These are phyloP conservation scores for Athalia circularis DNA, from an alignment of 2,888 invertebrate species.

Conservation along the genomic window DNA sequence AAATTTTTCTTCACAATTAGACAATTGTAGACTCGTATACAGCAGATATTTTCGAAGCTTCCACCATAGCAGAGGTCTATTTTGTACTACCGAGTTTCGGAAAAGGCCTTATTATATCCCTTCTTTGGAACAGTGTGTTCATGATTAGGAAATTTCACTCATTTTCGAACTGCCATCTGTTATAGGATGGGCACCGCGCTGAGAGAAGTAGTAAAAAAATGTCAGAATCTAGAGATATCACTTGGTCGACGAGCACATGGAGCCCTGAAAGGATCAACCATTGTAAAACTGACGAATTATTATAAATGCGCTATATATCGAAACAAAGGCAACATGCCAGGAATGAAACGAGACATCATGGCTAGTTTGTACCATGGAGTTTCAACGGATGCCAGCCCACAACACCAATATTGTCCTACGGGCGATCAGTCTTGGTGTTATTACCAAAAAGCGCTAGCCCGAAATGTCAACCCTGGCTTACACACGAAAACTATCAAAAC, in stretches of 20 bases:
- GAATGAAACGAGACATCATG: slow-evolving; percentile 46
- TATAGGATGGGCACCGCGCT: slow-evolving; percentile 12
- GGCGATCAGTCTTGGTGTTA: slow-evolving; percentile 47
- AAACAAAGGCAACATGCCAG: slow-evolving; percentile 37
- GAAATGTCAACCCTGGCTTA: slow-evolving; percentile 22
- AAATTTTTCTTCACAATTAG: neutral
- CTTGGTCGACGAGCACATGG: slow-evolving; percentile 44
- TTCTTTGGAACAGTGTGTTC: neutral
- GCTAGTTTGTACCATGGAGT: slow-evolving; percentile 47
- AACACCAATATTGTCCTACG: slow-evolving; percentile 45
- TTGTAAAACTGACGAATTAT: slow-evolving; percentile 46
- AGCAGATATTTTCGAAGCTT: slow-evolving; percentile 5
- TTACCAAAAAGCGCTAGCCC: slow-evolving; percentile 39
- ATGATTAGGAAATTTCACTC: neutral
- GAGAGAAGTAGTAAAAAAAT: slow-evolving; percentile 6
- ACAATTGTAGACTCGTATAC: neutral
- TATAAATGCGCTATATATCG: slow-evolving; percentile 49
- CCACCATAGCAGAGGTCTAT: neutral
- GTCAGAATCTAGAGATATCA: slow-evolving; percentile 28
- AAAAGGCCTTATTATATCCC: no score
- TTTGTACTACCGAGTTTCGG: no score
- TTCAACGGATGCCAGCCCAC: slow-evolving; percentile 33
- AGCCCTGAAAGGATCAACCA: slow-evolving; percentile 45
- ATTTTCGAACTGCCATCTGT: neutral
- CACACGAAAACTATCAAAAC: slow-evolving; percentile 27